Evolutionary conservation across 2,888 invertebrate species (phyloP).

Genomic region (Scrobipalpa costella): DNA sequence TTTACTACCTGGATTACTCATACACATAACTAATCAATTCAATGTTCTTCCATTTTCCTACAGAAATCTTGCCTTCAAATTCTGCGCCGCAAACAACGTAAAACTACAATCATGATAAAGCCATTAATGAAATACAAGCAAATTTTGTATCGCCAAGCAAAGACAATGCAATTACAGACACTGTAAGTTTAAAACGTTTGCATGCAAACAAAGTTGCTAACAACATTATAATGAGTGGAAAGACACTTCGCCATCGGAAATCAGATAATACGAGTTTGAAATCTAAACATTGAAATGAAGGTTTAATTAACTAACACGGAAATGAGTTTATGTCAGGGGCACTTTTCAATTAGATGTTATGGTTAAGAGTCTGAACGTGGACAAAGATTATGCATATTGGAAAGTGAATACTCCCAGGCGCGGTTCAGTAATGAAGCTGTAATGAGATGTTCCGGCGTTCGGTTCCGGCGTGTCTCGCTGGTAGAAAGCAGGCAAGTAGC

Average conservation of each 20-base stretch:
- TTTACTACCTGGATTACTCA: conserved; percentile 38
- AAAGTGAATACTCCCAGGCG: conserved; percentile 49
- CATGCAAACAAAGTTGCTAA: conserved; percentile 25
- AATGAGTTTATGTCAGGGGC: not conserved
- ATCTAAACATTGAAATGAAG: not conserved
- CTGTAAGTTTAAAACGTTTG: conserved; percentile 12
- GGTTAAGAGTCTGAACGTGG: not conserved
- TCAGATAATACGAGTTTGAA: conserved; percentile 5
- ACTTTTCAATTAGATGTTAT: not conserved
- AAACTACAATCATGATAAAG: conserved; percentile 28
- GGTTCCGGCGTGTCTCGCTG: conserved; percentile 41
- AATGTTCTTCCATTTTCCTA: conserved; percentile 14
- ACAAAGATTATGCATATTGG: conserved; percentile 49
- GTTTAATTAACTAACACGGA: not conserved
- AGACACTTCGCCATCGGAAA: conserved; percentile 3
- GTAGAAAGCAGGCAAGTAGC: conserved; percentile 63
- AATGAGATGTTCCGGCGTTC: conserved; percentile 65
- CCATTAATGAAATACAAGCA: conserved; percentile 28
- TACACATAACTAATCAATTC: conserved; percentile 39
- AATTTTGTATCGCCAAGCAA: conserved; percentile 19
- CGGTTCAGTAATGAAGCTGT: conserved; percentile 59
- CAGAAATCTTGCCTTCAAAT: not conserved
- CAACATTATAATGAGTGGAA: conserved; percentile 32
- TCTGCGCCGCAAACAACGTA: conserved; percentile 23
- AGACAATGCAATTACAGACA: conserved; percentile 26